phyloP scores from a whole-genome alignment of 2,797 vertebrate species.

The Morus bassanus region DNA sequence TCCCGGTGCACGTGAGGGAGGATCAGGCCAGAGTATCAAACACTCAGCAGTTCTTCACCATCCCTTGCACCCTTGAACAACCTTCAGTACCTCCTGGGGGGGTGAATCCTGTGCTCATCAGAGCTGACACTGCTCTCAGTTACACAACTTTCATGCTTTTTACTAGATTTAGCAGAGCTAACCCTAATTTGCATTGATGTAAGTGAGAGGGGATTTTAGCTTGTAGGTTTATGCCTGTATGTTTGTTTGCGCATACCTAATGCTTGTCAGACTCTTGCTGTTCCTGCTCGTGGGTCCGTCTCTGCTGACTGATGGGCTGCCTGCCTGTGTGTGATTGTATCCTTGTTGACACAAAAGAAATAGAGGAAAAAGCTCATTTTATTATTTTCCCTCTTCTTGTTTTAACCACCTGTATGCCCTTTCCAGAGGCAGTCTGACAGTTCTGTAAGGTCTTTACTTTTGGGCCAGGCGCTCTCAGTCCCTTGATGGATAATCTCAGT shows the following conservation, averaged over 20 bases:
- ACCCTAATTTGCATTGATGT: neutral
- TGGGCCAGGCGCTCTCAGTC: neutral
- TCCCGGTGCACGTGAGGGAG: rapidly evolving
- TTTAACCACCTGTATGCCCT: neutral
- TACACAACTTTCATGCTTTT: neutral
- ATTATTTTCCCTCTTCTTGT: neutral
- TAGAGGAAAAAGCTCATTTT: neutral
- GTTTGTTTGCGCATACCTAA: neutral
- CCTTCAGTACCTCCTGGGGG: neutral
- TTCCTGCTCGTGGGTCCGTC: neutral
- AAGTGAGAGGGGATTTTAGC: neutral
- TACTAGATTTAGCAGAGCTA: neutral
- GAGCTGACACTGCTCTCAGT: neutral
- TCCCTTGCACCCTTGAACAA: neutral
- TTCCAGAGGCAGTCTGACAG: neutral
- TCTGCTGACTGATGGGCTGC: conserved; percentile 10
- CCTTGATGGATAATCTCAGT: conserved; percentile 25
- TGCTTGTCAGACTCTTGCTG: neutral
- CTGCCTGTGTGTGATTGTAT: neutral
- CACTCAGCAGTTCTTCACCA: neutral
- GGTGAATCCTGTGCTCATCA: neutral
- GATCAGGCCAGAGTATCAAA: neutral
- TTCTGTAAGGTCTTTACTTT: neutral
- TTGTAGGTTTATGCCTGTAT: neutral
- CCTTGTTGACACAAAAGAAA: neutral